A percentile compares a stretch with the other conserved stretches of the same genome.
These are phyloP conservation scores for Drosophila ezoana DNA, from an alignment of 2,888 invertebrate species.

Conservation along the genomic window DNA sequence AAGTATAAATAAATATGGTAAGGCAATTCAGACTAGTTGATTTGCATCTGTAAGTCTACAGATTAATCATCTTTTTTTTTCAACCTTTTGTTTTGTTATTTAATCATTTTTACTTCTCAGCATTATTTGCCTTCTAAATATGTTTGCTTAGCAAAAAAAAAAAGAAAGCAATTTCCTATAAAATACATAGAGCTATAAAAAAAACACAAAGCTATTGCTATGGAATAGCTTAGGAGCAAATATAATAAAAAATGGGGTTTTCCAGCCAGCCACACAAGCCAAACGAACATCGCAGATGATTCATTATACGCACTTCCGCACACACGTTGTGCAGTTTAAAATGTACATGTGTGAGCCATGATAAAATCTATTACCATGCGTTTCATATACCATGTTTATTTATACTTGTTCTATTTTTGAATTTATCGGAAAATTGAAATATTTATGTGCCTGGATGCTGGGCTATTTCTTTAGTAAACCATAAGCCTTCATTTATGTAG, in stretches of 20 bases:
- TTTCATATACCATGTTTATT: conserved; percentile 14
- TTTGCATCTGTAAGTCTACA: too few relatives aligned
- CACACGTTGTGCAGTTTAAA: conserved; percentile 13
- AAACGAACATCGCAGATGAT: conserved; percentile 37
- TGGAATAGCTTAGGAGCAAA: not conserved
- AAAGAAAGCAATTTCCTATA: not conserved
- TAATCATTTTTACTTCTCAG: too few relatives aligned
- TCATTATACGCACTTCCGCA: conserved; percentile 52
- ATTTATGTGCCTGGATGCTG: conserved; percentile 20
- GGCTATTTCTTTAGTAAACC: conserved; percentile 27
- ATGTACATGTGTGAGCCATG: not conserved
- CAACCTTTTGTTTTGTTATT: not conserved
- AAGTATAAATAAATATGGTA: too few relatives aligned
- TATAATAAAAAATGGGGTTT: conserved; percentile 9
- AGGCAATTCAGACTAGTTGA: too few relatives aligned
- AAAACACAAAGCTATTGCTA: not conserved
- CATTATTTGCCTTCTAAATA: not conserved
- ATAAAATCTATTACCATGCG: conserved; percentile 8
- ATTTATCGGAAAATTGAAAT: conserved; percentile 12
- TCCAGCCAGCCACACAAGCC: not conserved
- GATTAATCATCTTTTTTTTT: not conserved
- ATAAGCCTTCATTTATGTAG: conserved; percentile 23
- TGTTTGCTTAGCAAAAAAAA: not conserved
- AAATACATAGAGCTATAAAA: not conserved
- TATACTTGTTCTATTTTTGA: conserved; percentile 13